A percentile compares a stretch with the other conserved stretches of the same genome.
Conservation (phyloP, 2,888 invertebrate species). For the Cryptocephalus moraei region DNA sequence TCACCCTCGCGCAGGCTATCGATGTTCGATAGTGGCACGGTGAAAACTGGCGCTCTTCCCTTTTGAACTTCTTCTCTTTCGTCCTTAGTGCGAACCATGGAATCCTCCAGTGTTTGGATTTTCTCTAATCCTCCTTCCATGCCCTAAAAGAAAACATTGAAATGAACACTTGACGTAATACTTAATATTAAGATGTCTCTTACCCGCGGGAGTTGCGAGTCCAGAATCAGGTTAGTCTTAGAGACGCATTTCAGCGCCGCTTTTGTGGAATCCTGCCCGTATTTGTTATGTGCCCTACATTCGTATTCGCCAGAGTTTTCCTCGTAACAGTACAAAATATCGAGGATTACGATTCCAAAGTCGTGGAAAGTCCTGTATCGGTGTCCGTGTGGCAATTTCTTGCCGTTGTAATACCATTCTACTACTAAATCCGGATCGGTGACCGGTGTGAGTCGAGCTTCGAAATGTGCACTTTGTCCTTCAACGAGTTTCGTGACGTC, state of each 20-base stretch:
- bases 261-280: conserved; percentile 78
- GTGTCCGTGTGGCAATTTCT: conserved; percentile 87
- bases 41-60: conserved; percentile 83
- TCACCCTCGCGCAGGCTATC: conserved; percentile 84
- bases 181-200: conserved; percentile 20
- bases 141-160: conserved; percentile 43
- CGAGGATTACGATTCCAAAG: conserved; percentile 92
- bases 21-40: conserved; percentile 77
- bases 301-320: conserved; percentile 92
- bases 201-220: conserved; percentile 85
- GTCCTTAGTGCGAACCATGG: conserved; percentile 67
- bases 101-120: conserved; percentile 85
- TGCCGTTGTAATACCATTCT: conserved; percentile 92
- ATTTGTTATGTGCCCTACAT: conserved; percentile 85
- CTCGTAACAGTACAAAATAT: conserved; percentile 92
- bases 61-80: conserved; percentile 62
- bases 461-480: conserved; percentile 90
- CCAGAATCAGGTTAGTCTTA: conserved; percentile 80
- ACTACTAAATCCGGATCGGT: conserved; percentile 90
- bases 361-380: conserved; percentile 96
- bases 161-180: neutral
- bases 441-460: conserved; percentile 86
- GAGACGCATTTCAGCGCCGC: conserved; percentile 79
- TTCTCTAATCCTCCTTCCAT: conserved; percentile 94
- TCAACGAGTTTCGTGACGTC: conserved; percentile 82